phyloP scores from a whole-genome alignment of 2,113 vertebrate genomes.

The Petromus typicus region DNA sequence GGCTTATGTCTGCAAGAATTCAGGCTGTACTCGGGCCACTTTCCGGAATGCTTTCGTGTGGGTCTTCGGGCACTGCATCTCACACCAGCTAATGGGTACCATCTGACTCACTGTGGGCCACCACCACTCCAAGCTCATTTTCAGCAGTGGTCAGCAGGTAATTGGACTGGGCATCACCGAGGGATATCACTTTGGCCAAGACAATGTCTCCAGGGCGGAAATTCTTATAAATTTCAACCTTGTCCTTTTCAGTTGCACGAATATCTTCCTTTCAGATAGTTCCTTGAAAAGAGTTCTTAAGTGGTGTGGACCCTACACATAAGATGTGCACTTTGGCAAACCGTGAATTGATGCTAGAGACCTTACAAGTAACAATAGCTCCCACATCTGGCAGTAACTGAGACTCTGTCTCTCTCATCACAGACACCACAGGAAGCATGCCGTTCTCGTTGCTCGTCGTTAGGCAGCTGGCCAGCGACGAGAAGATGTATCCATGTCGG shows the following conservation, averaged over 20 bases:
- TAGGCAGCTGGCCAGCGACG: constrained; percentile 93
- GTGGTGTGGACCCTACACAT: constrained; percentile 94
- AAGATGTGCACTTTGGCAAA: constrained; percentile 98
- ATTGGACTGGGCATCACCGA: constrained; percentile 97
- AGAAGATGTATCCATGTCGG: constrained; percentile 94
- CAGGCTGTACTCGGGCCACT: constrained; percentile 96
- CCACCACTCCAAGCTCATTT: constrained; percentile 97
- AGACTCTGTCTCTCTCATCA: constrained; percentile 94
- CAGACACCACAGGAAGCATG: constrained; percentile 94
- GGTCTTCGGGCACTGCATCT: constrained; percentile 98
- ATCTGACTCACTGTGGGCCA: constrained; percentile 97
- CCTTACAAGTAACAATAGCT: constrained; percentile 97
- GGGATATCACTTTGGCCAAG: constrained; percentile 98
- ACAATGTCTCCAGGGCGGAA: constrained; percentile 98
- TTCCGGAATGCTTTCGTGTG: constrained; percentile 97
- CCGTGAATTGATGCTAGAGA: constrained; percentile 96
- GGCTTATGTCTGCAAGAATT: constrained; percentile 94
- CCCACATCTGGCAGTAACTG: constrained; percentile 95
- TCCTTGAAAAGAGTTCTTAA: constrained; percentile 96
- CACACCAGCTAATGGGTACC: constrained; percentile 99
- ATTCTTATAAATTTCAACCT: constrained; percentile 99
- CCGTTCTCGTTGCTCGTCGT: constrained; percentile 91
- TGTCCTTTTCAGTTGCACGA: constrained; percentile 98
- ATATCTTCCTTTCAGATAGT: constrained; percentile 99
- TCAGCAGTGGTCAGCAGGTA: constrained; percentile 97